Evolutionary conservation across 2,888 invertebrate species (phyloP).

Genomic region (Drosophila kanekoi): DNA sequence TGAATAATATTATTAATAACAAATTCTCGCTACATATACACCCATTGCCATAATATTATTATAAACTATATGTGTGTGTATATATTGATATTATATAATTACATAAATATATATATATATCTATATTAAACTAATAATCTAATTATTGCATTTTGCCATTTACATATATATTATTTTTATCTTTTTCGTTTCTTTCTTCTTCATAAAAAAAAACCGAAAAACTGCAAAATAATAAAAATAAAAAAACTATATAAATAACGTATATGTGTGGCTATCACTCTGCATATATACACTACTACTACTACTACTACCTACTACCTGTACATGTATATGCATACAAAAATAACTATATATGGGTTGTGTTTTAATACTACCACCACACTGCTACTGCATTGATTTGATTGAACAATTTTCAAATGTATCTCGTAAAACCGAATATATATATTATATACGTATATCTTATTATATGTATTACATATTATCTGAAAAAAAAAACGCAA

Average conservation of each 20-base stretch:
- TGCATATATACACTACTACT: conserved; percentile 79
- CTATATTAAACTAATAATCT: conserved; percentile 81
- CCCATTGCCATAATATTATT: conserved; percentile 64
- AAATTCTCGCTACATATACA: conserved; percentile 60
- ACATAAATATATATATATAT: conserved; percentile 74
- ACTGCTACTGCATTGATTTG: conserved; percentile 83
- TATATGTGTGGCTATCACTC: conserved; percentile 80
- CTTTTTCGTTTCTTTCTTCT: conserved; percentile 85
- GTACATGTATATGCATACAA: conserved; percentile 83
- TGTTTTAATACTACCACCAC: conserved; percentile 81
- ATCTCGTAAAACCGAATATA: conserved; percentile 74
- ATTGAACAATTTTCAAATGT: conserved; percentile 83
- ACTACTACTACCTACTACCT: conserved; percentile 78
- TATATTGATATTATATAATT: conserved; percentile 70
- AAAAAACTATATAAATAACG: conserved; percentile 76
- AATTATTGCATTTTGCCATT: conserved; percentile 85
- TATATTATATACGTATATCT: conserved; percentile 73
- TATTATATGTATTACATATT: conserved; percentile 69
- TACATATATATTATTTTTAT: conserved; percentile 85
- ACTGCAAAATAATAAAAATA: conserved; percentile 68
- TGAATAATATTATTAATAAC: conserved; percentile 19
- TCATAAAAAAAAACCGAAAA: conserved; percentile 77
- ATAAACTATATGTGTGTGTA: conserved; percentile 70
- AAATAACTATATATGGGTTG: conserved; percentile 81
- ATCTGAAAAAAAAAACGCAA: conserved; percentile 65